phyloP scores from a whole-genome alignment of 1,140 invertebrate genomes.

The Potamilus streckersoni region DNA sequence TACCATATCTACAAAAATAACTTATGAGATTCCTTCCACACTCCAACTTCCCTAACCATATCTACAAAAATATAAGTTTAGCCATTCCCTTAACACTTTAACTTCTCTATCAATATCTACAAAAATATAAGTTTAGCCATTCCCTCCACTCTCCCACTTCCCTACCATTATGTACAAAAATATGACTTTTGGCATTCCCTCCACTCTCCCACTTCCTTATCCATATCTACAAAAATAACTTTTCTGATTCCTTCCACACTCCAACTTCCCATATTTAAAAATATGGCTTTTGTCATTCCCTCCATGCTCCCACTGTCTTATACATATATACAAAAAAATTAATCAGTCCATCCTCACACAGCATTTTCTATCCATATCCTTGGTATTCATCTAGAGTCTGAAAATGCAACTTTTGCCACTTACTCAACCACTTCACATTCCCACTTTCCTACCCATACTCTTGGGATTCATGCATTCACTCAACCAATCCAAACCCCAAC shows the following conservation, averaged over 20 bases:
- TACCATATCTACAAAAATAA: neutral
- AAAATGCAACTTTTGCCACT: no score
- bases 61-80: no score
- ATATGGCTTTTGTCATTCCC: neutral
- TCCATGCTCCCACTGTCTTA: no score
- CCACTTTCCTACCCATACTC: neutral
- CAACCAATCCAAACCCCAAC: no score
- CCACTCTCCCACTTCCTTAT: neutral
- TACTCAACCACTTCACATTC: neutral
- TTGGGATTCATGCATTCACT: no score
- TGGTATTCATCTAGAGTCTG: neutral
- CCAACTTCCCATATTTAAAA: neutral
- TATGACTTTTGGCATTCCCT: no score
- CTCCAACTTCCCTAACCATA: neutral
- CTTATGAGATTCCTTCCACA: neutral
- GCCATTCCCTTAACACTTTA: neutral
- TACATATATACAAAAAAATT: no score
- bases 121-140: neutral
- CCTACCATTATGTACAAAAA: neutral
- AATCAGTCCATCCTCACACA: no score
- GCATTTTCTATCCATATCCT: neutral
- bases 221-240: neutral
- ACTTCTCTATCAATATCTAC: no score
- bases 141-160: neutral
- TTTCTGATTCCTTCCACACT: neutral